Conservation (phyloP, 2,797 vertebrate species). For the Emys orbicularis region DNA sequence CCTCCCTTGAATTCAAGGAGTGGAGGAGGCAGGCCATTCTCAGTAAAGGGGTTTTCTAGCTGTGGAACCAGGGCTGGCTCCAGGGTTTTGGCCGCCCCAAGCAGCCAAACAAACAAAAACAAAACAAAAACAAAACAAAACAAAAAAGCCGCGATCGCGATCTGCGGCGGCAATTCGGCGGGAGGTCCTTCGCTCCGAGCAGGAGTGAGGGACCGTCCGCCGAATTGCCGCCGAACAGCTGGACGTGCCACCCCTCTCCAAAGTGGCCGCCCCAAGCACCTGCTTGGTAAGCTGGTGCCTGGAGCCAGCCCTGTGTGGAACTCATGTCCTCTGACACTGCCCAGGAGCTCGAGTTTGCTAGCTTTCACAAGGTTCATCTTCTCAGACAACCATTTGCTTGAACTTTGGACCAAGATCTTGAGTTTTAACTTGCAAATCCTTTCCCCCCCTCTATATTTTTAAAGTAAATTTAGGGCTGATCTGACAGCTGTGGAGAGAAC, state of each 20-base stretch:
- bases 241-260: no score
- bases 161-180: no score
- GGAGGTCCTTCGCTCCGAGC: no score
- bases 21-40: neutral
- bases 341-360: neutral
- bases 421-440: constrained; percentile 18
- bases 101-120: no score
- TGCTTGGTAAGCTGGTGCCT: no score
- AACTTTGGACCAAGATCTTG: constrained; percentile 31
- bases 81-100: no score
- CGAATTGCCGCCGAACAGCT: no score
- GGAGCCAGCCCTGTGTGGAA: neutral
- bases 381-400: neutral
- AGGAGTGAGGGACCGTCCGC: no score
- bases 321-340: neutral
- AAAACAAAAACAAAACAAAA: no score
- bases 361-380: neutral
- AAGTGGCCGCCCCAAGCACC: no score
- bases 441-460: neutral
- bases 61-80: neutral
- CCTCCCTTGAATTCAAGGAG: neutral
- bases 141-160: no score
- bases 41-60: neutral
- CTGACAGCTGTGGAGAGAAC: neutral
- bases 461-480: neutral